A percentile compares a stretch with the other conserved stretches of the same genome.
Evolutionary conservation across 2,113 vertebrate genomes (phyloP).

Genomic region (Eulacestoma nigropectus): DNA sequence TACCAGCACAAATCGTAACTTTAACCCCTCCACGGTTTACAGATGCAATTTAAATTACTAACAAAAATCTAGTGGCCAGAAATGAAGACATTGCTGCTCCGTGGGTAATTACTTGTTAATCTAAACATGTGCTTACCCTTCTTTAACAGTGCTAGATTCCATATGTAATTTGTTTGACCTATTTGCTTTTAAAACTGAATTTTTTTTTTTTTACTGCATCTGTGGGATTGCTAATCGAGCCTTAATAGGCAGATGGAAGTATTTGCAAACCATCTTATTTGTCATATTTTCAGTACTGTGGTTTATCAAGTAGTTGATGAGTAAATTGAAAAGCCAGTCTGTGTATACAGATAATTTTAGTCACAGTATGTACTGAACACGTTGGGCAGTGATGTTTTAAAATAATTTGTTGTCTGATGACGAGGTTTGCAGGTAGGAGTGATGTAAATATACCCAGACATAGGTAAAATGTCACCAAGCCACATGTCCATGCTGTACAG

Average conservation of each 20-base stretch:
- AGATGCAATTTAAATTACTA: background rate
- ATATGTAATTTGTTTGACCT: conserved; percentile 15
- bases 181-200: background rate
- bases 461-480: background rate
- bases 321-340: background rate
- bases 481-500: background rate
- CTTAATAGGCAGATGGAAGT: conserved; percentile 33
- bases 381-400: background rate
- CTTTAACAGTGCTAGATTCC: background rate
- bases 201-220: background rate
- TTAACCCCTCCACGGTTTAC: background rate
- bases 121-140: background rate
- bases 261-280: conserved; percentile 25
- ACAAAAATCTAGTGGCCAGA: background rate
- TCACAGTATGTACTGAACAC: background rate
- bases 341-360: background rate
- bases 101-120: background rate
- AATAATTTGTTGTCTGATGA: background rate
- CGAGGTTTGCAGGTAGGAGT: background rate
- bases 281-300: conserved; percentile 32
- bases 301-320: conserved; percentile 33
- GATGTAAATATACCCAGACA: background rate
- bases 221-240: background rate
- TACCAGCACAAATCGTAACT: background rate
- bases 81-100: background rate